A percentile compares a stretch with the other conserved stretches of the same genome.
Evolutionary conservation across 1,140 invertebrate species (phyloP).

Genomic region (Dolichoris vasculosae): DNA sequence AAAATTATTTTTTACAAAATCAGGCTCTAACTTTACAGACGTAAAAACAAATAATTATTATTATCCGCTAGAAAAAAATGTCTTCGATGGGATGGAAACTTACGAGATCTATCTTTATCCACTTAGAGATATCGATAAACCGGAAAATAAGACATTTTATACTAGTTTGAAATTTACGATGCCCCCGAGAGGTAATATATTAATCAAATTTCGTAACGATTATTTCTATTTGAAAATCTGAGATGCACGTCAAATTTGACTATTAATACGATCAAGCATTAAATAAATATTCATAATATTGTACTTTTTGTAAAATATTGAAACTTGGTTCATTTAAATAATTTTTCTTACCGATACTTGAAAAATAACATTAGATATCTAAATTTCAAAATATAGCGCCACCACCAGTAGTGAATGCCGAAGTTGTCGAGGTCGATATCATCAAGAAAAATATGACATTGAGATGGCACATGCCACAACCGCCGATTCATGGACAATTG

Average conservation of each 20-base stretch:
- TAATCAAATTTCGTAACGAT: background rate
- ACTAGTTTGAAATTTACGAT: constrained; percentile 5
- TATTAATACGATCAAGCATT: too few relatives aligned
- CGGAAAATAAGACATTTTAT: constrained; percentile 24
- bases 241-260: too few relatives aligned
- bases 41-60: constrained; percentile 6
- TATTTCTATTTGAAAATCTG: too few relatives aligned
- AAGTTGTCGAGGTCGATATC: constrained; percentile 36
- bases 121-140: background rate
- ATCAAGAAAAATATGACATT: background rate
- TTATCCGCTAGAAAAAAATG: constrained; percentile 13
- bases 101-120: constrained; percentile 35
- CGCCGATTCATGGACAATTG: constrained; percentile 32
- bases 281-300: background rate
- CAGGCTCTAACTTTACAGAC: background rate
- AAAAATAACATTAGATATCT: background rate
- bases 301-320: too few relatives aligned
- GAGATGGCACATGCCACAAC: constrained; percentile 19
- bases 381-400: constrained; percentile 22
- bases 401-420: constrained; percentile 23
- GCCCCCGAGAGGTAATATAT: constrained; percentile 35
- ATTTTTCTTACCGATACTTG: background rate
- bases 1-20: constrained; percentile 29
- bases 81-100: constrained; percentile 10
- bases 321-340: too few relatives aligned